Evolutionary conservation across 2,888 invertebrate species (phyloP).

Genomic region (Eupithecia centaureata): DNA sequence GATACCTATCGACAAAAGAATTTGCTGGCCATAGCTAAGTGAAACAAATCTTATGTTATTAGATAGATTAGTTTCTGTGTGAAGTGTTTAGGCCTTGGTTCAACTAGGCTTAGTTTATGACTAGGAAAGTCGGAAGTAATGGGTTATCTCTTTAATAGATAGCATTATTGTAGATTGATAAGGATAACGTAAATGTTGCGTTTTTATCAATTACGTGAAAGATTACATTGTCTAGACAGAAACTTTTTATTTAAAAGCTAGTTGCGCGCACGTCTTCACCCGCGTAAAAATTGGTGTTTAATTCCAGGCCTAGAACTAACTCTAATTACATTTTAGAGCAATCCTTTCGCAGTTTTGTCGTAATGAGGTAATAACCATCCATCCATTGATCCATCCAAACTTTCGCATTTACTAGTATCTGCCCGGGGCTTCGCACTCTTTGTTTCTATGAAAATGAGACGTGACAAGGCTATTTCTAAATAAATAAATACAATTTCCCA

Average conservation of each 20-base stretch:
- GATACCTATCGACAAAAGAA: neutral
- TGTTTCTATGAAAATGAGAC: too few relatives aligned
- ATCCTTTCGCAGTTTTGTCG: too few relatives aligned
- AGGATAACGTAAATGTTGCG: too few relatives aligned
- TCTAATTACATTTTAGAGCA: too few relatives aligned
- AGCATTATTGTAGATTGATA: slow-evolving; percentile 30
- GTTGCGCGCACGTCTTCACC: neutral
- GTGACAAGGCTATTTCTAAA: too few relatives aligned
- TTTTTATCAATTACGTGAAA: neutral
- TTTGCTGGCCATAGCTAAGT: neutral
- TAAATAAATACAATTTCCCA: too few relatives aligned
- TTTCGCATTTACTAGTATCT: too few relatives aligned
- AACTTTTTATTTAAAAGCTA: neutral
- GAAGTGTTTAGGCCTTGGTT: slow-evolving; percentile 42
- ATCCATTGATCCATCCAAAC: too few relatives aligned
- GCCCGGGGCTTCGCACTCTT: too few relatives aligned
- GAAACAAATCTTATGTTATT: neutral
- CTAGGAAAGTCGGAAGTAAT: slow-evolving; percentile 48
- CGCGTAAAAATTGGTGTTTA: too few relatives aligned
- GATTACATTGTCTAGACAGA: neutral
- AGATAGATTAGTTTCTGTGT: slow-evolving; percentile 31
- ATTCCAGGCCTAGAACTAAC: too few relatives aligned
- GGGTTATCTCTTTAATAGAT: slow-evolving; percentile 44
- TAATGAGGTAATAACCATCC: too few relatives aligned
- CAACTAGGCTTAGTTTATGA: slow-evolving; percentile 5